These are phyloP conservation scores for Sciaenops ocellatus DNA, from an alignment of 2,797 vertebrate species.

Conservation along the genomic window DNA sequence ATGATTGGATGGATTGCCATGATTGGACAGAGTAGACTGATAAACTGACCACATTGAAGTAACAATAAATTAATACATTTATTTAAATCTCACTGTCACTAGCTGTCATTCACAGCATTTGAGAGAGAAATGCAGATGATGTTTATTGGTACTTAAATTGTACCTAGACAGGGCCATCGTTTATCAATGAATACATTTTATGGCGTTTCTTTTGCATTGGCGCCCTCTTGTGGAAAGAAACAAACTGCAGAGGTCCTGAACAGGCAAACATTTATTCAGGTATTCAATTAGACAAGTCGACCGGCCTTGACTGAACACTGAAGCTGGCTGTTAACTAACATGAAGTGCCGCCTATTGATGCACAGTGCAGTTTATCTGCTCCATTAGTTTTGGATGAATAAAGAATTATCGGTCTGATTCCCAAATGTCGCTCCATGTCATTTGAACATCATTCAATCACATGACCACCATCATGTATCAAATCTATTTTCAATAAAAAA, in stretches of 20 bases:
- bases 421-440: not conserved
- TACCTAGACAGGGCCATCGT: slow-evolving; percentile 3
- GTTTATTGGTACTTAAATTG: slow-evolving; percentile 32
- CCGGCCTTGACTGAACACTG: slow-evolving; percentile 32
- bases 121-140: not conserved
- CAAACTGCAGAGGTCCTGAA: slow-evolving; percentile 26
- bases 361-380: slow-evolving; percentile 30
- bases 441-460: slow-evolving; percentile 17
- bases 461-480: slow-evolving; percentile 28
- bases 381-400: slow-evolving; percentile 12
- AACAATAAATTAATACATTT: not conserved
- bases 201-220: not conserved
- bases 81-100: not conserved
- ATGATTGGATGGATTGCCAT: too few relatives aligned
- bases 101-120: not conserved
- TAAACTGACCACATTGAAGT: not conserved
- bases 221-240: slow-evolving; percentile 55
- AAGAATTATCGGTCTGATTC: not conserved
- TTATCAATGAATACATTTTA: slow-evolving; percentile 1
- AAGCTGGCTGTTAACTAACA: slow-evolving; percentile 28
- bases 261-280: slow-evolving; percentile 54
- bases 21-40: not conserved
- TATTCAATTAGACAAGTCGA: slow-evolving; percentile 31
- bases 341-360: slow-evolving; percentile 24
- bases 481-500: slow-evolving; percentile 55